Evolutionary conservation across 2,888 invertebrate genomes (phyloP).

Genomic region (Xestobium rufovillosum): DNA sequence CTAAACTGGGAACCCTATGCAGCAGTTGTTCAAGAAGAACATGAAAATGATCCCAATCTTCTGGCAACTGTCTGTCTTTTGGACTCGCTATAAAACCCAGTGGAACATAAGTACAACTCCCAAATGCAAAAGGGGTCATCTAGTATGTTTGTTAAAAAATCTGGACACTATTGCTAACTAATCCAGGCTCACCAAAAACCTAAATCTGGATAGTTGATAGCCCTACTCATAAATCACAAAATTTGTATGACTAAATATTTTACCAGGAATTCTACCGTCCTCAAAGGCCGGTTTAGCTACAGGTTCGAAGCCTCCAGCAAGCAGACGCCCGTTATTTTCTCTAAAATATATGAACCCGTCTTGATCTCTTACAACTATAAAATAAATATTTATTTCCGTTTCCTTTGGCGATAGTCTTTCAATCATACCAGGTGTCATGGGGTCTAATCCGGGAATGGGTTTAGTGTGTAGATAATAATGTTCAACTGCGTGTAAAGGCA

Average conservation of each 20-base stretch:
- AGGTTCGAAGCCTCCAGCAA: conserved; percentile 89
- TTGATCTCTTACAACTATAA: conserved; percentile 70
- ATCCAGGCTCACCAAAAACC: too few species aligned
- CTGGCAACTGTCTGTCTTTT: conserved; percentile 60
- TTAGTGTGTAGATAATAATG: conserved; percentile 91
- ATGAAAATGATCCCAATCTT: conserved; percentile 97
- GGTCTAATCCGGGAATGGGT: conserved; percentile 64
- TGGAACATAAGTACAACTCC: too few species aligned
- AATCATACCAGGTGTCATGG: conserved; percentile 68
- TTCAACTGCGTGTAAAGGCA: conserved; percentile 86
- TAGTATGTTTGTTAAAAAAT: too few species aligned
- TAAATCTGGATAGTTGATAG: too few species aligned
- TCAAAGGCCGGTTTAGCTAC: conserved; percentile 86
- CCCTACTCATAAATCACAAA: too few species aligned
- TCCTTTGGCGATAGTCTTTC: neutral
- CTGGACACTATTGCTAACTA: too few species aligned
- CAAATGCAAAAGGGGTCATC: too few species aligned
- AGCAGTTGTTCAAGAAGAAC: conserved; percentile 78
- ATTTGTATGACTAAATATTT: too few species aligned
- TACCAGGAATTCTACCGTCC: conserved; percentile 59
- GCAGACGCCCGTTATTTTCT: conserved; percentile 73
- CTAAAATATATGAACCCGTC: conserved; percentile 84
- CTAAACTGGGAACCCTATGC: conserved; percentile 72
- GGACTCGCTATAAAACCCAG: conserved; percentile 50
- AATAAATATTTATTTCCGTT: conserved; percentile 4